Conservation (phyloP, 2,113 vertebrate genomes). For the Pachycephala philippinensis region DNA sequence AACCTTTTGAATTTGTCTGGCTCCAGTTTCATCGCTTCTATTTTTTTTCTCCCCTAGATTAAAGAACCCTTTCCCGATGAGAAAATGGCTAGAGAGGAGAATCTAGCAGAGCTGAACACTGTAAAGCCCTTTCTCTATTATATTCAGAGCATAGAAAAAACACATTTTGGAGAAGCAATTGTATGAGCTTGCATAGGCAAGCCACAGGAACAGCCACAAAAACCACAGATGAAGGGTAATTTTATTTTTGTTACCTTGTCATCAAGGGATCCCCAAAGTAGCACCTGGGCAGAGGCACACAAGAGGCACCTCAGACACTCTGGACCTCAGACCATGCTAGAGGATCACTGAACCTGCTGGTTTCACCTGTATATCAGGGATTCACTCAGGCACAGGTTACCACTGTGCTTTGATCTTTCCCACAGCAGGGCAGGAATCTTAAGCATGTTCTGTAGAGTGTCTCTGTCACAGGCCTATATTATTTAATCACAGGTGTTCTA, state of each 20-base stretch:
- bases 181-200: not conserved
- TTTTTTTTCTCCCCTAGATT: not conserved
- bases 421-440: not conserved
- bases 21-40: not conserved
- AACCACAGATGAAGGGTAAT: not conserved
- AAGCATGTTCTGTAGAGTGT: not conserved
- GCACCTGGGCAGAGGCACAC: not conserved
- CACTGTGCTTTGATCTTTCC: not conserved
- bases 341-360: not conserved
- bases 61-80: not conserved
- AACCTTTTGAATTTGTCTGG: not conserved
- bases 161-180: not conserved
- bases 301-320: not conserved
- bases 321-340: not conserved
- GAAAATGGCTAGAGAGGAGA: not conserved
- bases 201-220: not conserved
- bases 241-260: not conserved
- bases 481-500: not conserved
- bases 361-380: not conserved
- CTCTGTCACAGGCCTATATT: not conserved
- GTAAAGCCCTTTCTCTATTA: not conserved
- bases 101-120: not conserved
- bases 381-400: not conserved
- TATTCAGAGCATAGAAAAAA: not conserved
- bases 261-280: fast-evolving